These are phyloP conservation scores for Venustaconcha ellipsiformis DNA, from an alignment of 1,140 invertebrate genomes.

Conservation along the genomic window DNA sequence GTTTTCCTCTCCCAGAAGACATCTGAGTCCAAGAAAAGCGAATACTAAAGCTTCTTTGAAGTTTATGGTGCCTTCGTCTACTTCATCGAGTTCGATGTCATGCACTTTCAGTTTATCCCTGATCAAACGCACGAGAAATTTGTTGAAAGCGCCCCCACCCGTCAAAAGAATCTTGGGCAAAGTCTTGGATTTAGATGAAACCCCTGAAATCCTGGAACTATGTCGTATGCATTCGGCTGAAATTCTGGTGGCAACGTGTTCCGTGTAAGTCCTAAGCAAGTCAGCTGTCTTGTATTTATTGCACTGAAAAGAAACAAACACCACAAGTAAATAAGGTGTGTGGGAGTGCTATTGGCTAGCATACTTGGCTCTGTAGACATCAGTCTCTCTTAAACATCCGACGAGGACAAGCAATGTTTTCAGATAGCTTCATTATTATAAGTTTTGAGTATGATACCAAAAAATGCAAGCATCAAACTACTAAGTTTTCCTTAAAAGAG, in stretches of 20 bases:
- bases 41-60: constrained; percentile 64
- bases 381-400: no score
- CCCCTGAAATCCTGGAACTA: constrained; percentile 1
- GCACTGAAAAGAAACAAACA: constrained; percentile 35
- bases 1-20: constrained; percentile 55
- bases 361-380: no score
- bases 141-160: constrained; percentile 62
- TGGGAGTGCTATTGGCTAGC: no score
- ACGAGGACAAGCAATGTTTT: no score
- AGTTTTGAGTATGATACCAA: no score
- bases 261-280: constrained; percentile 51
- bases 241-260: constrained; percentile 52
- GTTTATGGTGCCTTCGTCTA: constrained; percentile 56
- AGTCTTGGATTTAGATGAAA: not conserved
- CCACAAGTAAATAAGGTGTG: no score
- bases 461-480: no score
- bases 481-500: no score
- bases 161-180: constrained; percentile 51
- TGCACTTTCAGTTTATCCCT: constrained; percentile 34
- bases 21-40: constrained; percentile 60
- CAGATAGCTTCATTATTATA: no score
- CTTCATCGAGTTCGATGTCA: constrained; percentile 43
- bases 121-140: constrained; percentile 47
- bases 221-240: constrained; percentile 34
- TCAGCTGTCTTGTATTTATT: constrained; percentile 41